Evolutionary conservation across 2,113 vertebrate species (phyloP).

Genomic region (Pampusana beccarii): DNA sequence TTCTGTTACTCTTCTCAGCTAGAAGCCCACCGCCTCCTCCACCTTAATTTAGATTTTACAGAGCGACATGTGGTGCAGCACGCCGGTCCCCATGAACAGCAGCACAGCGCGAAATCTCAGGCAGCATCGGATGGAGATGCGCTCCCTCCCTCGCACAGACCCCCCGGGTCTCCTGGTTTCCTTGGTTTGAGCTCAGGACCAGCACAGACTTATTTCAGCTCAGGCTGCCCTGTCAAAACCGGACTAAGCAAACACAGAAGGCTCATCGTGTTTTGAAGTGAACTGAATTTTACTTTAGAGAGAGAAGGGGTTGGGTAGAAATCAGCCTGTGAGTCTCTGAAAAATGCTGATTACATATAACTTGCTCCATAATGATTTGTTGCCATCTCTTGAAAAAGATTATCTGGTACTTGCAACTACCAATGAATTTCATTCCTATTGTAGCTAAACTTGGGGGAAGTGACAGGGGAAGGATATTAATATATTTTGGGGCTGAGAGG

Average conservation of each 20-base stretch:
- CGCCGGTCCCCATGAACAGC: not conserved
- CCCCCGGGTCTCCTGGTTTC: not conserved
- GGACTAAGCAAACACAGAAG: not conserved
- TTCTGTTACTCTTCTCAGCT: not conserved
- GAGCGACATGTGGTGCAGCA: not conserved
- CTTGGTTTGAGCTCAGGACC: not conserved
- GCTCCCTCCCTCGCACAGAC: not conserved
- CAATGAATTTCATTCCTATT: conserved; percentile 58
- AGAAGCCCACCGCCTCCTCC: conserved; percentile 19
- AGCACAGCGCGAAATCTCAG: accelerated
- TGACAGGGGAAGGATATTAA: conserved; percentile 52
- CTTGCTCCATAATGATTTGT: conserved; percentile 45
- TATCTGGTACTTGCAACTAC: conserved; percentile 54
- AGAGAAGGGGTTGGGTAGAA: not conserved
- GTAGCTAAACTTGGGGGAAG: conserved; percentile 17
- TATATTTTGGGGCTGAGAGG: conserved; percentile 17
- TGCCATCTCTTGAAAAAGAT: conserved; percentile 57
- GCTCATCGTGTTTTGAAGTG: not conserved
- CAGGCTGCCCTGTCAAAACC: not conserved
- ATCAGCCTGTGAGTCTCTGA: not conserved
- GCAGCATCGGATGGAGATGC: accelerated
- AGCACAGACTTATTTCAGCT: not conserved
- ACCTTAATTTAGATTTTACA: conserved; percentile 23
- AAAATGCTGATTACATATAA: conserved; percentile 65
- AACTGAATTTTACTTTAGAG: conserved; percentile 36